Evolutionary conservation across 2,797 vertebrate species (phyloP), one percentile per base, ranked within the genome.

Genomic region (Gobionotothen gibberifrons): DNA sequence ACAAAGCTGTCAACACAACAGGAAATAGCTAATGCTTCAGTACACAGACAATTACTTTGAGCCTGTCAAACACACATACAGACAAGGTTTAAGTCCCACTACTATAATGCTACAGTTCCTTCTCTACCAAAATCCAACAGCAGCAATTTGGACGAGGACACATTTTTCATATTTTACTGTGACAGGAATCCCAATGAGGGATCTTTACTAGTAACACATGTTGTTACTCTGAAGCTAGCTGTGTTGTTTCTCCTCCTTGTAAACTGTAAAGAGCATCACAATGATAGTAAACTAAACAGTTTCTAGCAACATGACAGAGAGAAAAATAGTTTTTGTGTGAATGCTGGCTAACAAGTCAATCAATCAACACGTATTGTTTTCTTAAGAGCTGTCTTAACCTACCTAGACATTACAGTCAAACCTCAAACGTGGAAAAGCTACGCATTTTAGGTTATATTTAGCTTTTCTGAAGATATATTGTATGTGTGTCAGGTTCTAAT

Each of bases 1-100:
- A 89, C 85, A 85, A 84, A 87, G 87, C 84, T 84, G 79, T 85
- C 85, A 87, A 60, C 76, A 77, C 76, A 82, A 69, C 71, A 81
- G 86, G 88, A 90, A 90, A 86, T 72, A 54, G 44, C 75, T 76
- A 87, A 85, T 85, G 77, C 66, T 71, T 76, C 72, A 74, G 73
- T 61, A 56, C 82, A 82, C 66, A 62, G 72, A 62, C 74, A 82
- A 82, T 86, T 77, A 67, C 74, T 85, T 85, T 75, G 70, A 73
- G 63, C 42, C 65, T 58, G 78, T 72, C 64, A 40, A 58, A 57
- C 51, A 78, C 68, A 70, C 46, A 80, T 56, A 43, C 3, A 69
- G 71, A 60, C 69, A 58, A 54, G 52, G 73, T 70, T 75, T 29
- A 74, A 47, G 70, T 78, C 43, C 53, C 40, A 59, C 29, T 81